Conservation (phyloP, 1,140 invertebrate genomes). For the Stenopsyche tienmushanensis region DNA sequence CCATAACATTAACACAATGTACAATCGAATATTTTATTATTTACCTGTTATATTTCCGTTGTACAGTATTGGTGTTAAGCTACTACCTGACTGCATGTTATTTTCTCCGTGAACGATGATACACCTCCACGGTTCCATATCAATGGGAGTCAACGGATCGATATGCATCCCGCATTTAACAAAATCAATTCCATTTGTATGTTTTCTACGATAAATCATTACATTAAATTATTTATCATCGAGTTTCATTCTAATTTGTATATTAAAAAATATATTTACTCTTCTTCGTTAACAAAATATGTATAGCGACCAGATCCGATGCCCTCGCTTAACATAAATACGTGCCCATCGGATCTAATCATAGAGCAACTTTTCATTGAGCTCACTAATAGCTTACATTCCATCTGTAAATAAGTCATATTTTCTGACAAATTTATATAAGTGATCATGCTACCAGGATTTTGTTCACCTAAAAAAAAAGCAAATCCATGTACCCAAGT, state of each 20-base stretch:
- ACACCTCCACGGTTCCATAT: constrained; percentile 29
- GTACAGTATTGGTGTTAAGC: no score
- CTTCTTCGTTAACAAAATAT: neutral
- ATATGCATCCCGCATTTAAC: constrained; percentile 28
- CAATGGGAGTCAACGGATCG: neutral
- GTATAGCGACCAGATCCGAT: constrained; percentile 24
- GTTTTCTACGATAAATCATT: neutral
- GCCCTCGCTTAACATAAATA: constrained; percentile 24
- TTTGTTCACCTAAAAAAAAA: constrained; percentile 17
- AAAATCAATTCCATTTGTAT: constrained; percentile 5
- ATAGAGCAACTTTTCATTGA: constrained; percentile 27
- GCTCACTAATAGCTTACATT: constrained; percentile 16
- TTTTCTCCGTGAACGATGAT: constrained; percentile 9
- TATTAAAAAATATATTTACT: neutral
- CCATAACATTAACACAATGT: no score
- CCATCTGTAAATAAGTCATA: constrained; percentile 8
- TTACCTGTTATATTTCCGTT: no score
- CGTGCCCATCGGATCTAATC: constrained; percentile 25
- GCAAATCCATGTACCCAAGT: neutral
- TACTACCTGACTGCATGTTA: no score
- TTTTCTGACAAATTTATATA: neutral
- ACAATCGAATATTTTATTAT: no score
- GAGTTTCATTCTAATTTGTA: neutral
- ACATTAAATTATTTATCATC: neutral
- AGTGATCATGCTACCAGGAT: constrained; percentile 1